phyloP scores from a whole-genome alignment of 1,140 invertebrate species.

The Anastrepha obliqua region DNA sequence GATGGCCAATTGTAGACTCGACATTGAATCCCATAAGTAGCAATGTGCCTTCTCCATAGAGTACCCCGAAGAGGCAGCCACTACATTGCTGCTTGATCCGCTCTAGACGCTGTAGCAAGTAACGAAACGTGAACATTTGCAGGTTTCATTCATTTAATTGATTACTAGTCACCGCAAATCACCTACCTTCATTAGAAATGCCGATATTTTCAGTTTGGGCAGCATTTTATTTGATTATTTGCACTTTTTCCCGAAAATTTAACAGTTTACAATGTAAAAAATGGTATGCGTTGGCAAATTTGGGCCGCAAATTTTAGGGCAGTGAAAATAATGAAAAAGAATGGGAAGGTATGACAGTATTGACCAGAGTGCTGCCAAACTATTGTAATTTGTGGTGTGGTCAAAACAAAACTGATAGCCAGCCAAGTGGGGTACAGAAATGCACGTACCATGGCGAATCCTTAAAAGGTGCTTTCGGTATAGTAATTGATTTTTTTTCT shows the following conservation, averaged over 20 bases:
- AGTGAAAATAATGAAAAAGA: neutral
- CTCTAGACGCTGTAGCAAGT: slow-evolving; percentile 76
- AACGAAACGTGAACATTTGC: slow-evolving; percentile 55
- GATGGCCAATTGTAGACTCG: slow-evolving; percentile 76
- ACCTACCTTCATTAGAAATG: slow-evolving; percentile 74
- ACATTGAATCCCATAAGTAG: slow-evolving; percentile 81
- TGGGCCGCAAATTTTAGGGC: slow-evolving; percentile 25
- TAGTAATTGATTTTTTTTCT: too few relatives aligned
- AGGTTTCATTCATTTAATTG: neutral
- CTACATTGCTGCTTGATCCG: slow-evolving; percentile 77
- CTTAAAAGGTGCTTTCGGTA: too few relatives aligned
- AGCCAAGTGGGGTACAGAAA: too few relatives aligned
- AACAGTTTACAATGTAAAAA: slow-evolving; percentile 41
- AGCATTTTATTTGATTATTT: slow-evolving; percentile 68
- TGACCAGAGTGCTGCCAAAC: neutral
- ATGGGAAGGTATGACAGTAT: neutral
- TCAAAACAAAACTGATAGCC: slow-evolving; percentile 9
- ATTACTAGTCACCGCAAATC: neutral
- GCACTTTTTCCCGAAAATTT: slow-evolving; percentile 34
- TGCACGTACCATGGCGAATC: too few relatives aligned
- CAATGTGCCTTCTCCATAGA: slow-evolving; percentile 81
- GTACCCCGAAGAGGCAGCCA: slow-evolving; percentile 84
- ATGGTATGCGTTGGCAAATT: slow-evolving; percentile 57
- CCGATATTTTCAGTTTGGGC: slow-evolving; percentile 75
- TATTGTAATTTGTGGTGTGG: neutral